Evolutionary conservation across 2,113 vertebrate genomes (phyloP).

Genomic region (Ictalurus punctatus): DNA sequence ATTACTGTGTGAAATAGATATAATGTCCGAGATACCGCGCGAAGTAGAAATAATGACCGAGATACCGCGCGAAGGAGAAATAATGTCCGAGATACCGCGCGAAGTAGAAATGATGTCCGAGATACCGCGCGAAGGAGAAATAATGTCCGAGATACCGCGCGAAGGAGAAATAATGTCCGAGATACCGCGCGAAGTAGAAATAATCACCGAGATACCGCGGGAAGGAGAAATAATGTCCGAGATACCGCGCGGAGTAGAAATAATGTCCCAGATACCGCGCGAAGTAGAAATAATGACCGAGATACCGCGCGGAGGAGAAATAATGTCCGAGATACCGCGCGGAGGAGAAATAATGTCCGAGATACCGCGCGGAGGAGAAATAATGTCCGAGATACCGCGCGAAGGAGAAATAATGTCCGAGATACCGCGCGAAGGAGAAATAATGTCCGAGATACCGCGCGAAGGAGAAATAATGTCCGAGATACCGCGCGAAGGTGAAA

Average conservation of each 20-base stretch:
- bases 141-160: neutral
- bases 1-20: neutral
- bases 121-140: neutral
- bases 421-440: too few relatives aligned
- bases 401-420: too few relatives aligned
- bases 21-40: neutral
- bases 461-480: neutral
- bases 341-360: neutral
- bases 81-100: neutral
- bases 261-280: too few relatives aligned
- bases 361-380: neutral
- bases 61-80: neutral
- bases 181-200: too few relatives aligned
- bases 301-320: too few relatives aligned
- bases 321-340: neutral
- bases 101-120: neutral
- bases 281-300: too few relatives aligned
- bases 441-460: too few relatives aligned
- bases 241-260: too few relatives aligned
- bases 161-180: neutral
- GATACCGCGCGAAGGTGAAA: neutral
- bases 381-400: neutral
- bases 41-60: neutral
- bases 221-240: neutral
- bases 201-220: too few relatives aligned